A percentile compares a stretch with the other conserved stretches of the same genome.
These are phyloP conservation scores for Nomada ruficornis DNA, from an alignment of 2,888 invertebrate species.

Conservation along the genomic window DNA sequence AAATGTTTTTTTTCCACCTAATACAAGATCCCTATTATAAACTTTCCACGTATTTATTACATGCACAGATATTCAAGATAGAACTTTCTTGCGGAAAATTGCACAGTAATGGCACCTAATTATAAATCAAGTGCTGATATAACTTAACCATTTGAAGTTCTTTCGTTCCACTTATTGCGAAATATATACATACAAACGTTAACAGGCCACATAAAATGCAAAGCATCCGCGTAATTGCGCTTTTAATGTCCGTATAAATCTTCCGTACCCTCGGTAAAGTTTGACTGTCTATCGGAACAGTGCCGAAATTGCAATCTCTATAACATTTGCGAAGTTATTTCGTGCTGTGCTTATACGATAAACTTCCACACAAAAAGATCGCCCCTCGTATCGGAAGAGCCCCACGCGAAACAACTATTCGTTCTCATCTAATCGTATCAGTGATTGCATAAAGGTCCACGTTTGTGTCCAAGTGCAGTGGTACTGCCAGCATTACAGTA, in stretches of 20 bases:
- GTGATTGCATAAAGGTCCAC: conserved; percentile 42
- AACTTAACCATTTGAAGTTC: not conserved
- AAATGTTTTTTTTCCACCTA: not conserved
- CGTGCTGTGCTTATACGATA: conserved; percentile 36
- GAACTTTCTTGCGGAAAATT: not conserved
- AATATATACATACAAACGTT: not conserved
- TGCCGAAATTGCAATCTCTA: conserved; percentile 28
- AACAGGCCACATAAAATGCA: not conserved
- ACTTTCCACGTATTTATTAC: not conserved
- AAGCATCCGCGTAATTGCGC: conserved; percentile 22
- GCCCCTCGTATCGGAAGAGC: conserved; percentile 13
- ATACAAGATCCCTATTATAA: not conserved
- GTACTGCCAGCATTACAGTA: not conserved
- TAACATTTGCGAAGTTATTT: conserved; percentile 41
- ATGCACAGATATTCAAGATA: not conserved
- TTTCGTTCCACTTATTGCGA: too few species aligned
- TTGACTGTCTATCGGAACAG: conserved; percentile 3
- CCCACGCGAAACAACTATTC: conserved; percentile 43
- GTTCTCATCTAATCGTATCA: conserved; percentile 59
- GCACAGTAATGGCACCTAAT: not conserved
- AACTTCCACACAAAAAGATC: conserved; percentile 46
- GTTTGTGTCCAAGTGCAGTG: conserved; percentile 38
- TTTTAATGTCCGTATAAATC: conserved; percentile 31
- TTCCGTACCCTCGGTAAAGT: not conserved
- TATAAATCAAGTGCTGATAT: not conserved